Conservation (phyloP, 2,797 vertebrate species). For the Rhinophrynus dorsalis region DNA sequence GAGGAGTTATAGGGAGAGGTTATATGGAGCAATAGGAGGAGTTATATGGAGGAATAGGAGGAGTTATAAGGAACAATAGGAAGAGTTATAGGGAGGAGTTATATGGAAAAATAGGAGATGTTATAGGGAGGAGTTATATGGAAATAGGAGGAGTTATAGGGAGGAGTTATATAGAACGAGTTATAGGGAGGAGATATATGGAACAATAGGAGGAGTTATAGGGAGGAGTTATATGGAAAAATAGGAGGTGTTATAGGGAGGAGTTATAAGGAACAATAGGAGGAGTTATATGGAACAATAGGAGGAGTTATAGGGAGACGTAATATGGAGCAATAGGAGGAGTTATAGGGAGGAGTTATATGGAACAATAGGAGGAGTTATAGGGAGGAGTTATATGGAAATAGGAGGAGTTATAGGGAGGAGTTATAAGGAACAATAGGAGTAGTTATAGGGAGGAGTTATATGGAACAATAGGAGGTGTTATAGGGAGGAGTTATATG, state of each 20-base stretch:
- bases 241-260: too few relatives aligned
- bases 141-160: not conserved
- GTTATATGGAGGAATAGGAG: not conserved
- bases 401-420: not conserved
- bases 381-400: not conserved
- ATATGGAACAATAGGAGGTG: not conserved
- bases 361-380: too few relatives aligned
- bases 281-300: not conserved
- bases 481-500: not conserved
- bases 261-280: not conserved
- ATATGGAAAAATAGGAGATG: too few relatives aligned
- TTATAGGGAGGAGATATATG: not conserved
- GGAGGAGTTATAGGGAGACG: too few relatives aligned
- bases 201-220: not conserved
- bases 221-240: not conserved
- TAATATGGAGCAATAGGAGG: too few relatives aligned
- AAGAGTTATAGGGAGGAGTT: not conserved
- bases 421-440: too few relatives aligned
- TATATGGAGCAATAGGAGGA: too few relatives aligned
- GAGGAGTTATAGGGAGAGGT: not conserved
- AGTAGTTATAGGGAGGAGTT: not conserved
- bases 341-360: too few relatives aligned
- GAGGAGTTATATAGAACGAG: not conserved
- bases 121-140: too few relatives aligned
- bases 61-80: not conserved